phyloP scores from a whole-genome alignment of 2,797 vertebrate genomes.

The Buphagus erythrorhynchus region DNA sequence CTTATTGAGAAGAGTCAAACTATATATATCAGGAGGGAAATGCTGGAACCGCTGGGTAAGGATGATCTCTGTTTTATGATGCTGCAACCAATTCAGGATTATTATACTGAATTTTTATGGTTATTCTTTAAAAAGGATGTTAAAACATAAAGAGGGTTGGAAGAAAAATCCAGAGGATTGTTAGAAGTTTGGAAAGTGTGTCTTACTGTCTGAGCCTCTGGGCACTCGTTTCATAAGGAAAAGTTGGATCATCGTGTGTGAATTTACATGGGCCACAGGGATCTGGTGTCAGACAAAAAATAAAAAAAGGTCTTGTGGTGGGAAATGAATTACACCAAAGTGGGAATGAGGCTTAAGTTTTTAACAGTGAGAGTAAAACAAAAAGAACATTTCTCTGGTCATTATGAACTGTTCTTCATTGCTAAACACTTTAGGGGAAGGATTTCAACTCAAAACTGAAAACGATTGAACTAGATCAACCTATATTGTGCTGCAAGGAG shows the following conservation, averaged over 20 bases:
- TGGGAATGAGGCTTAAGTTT: neutral
- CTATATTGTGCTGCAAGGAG: neutral
- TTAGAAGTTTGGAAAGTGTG: neutral
- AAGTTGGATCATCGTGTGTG: neutral
- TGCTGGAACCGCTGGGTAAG: neutral
- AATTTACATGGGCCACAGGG: neutral
- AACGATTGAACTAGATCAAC: neutral
- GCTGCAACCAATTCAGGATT: neutral
- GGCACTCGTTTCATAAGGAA: neutral
- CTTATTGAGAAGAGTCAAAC: neutral
- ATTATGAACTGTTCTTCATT: rapidly evolving
- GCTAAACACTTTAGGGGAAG: neutral
- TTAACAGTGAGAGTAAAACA: neutral
- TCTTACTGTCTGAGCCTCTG: neutral
- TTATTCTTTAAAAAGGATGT: neutral
- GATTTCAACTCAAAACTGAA: neutral
- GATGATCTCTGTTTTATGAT: neutral
- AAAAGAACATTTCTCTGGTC: neutral
- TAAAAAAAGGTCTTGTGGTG: neutral
- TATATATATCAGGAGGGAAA: neutral
- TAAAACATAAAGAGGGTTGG: neutral
- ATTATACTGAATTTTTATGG: neutral
- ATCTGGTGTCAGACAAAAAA: neutral
- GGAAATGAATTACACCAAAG: neutral
- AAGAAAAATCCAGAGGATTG: neutral